phyloP scores from a whole-genome alignment of 2,113 vertebrate genomes.

The Epinephelus moara region DNA sequence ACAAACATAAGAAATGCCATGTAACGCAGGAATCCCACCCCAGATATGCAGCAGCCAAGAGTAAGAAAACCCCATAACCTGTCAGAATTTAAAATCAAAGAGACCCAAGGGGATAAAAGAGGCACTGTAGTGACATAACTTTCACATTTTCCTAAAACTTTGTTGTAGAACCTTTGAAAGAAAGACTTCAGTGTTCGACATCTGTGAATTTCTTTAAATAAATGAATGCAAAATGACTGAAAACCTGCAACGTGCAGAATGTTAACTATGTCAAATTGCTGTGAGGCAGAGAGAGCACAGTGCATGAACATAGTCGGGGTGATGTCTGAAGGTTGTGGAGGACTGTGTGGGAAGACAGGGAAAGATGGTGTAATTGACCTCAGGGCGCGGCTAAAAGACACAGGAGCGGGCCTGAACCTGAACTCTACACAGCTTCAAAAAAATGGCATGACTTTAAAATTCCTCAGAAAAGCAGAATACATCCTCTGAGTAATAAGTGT shows the following conservation, averaged over 20 bases:
- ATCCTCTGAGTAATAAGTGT: background rate
- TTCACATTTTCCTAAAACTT: background rate
- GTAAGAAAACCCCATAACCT: background rate
- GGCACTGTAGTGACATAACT: background rate
- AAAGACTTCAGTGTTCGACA: background rate
- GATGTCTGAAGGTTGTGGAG: conserved; percentile 3
- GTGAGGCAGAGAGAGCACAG: background rate
- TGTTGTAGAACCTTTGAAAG: background rate
- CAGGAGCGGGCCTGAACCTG: background rate
- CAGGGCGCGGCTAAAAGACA: conserved; percentile 8
- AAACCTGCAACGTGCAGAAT: background rate
- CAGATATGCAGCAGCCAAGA: background rate
- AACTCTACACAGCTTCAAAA: background rate
- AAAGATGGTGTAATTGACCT: conserved; percentile 24
- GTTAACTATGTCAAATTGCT: background rate
- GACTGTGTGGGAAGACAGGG: conserved; percentile 31
- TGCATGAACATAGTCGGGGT: background rate
- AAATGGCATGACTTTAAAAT: background rate
- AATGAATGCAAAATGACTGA: background rate
- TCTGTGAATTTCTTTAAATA: background rate
- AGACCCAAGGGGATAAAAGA: background rate
- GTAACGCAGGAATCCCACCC: background rate
- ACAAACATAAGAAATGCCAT: background rate
- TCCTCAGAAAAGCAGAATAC: background rate
- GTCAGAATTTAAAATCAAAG: background rate